Conservation (phyloP, 2,113 vertebrate species). For the Megalops atlanticus region DNA sequence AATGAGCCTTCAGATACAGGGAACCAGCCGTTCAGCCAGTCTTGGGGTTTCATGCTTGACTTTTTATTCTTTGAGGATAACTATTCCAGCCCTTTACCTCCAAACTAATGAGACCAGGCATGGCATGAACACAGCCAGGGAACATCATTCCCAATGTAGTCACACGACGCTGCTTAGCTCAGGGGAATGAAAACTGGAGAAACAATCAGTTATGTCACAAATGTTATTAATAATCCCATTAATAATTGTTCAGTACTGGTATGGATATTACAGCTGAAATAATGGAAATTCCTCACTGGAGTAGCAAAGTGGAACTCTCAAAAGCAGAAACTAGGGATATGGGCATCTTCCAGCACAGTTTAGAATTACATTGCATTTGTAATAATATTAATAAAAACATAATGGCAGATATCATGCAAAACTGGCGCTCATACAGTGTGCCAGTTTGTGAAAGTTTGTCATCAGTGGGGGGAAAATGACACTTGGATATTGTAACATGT, state of each 20-base stretch:
- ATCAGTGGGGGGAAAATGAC: neutral
- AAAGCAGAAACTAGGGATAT: neutral
- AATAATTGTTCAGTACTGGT: conserved; percentile 39
- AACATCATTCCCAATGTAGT: conserved; percentile 33
- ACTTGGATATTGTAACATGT: neutral
- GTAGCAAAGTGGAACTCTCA: conserved; percentile 29
- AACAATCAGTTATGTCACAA: conserved; percentile 46
- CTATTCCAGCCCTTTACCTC: conserved; percentile 24
- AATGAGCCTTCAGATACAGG: conserved; percentile 31
- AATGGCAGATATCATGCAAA: neutral
- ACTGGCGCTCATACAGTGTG: neutral
- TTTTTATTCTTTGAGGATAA: conserved; percentile 28
- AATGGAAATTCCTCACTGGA: conserved; percentile 46
- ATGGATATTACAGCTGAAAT: conserved; percentile 41
- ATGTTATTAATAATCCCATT: conserved; percentile 43
- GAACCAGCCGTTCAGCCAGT: conserved; percentile 4
- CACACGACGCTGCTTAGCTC: conserved; percentile 21
- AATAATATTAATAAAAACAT: neutral
- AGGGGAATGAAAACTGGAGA: conserved; percentile 43
- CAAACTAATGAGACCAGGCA: conserved; percentile 38
- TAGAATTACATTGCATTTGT: neutral
- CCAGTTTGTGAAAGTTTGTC: neutral
- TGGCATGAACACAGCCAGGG: conserved; percentile 28
- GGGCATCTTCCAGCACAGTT: neutral
- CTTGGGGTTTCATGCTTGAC: conserved; percentile 22